phyloP scores from a whole-genome alignment of 1,140 invertebrate species.

The Mactra quadrangularis region DNA sequence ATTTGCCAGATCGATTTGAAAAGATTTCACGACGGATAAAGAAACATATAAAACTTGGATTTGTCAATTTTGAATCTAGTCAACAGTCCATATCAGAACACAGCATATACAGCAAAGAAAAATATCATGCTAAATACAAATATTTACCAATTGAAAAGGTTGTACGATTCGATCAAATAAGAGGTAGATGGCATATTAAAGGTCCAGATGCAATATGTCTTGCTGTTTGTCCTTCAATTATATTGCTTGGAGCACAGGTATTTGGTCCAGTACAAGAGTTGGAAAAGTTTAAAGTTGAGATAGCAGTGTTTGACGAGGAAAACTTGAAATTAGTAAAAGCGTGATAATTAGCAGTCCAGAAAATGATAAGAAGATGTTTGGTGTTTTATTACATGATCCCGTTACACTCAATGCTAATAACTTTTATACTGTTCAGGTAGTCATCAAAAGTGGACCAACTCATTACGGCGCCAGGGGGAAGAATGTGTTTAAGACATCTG shows the following conservation, averaged over 20 bases:
- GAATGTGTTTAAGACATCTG: neutral
- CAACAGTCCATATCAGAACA: neutral
- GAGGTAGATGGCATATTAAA: conserved; percentile 2
- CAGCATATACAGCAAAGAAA: too few species aligned
- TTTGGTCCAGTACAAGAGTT: conserved; percentile 6
- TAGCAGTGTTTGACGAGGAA: conserved; percentile 29
- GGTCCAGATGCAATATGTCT: conserved; percentile 52
- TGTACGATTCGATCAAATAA: conserved; percentile 12
- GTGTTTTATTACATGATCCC: conserved; percentile 5
- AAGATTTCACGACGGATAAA: neutral
- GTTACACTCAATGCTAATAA: neutral
- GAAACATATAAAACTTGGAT: neutral
- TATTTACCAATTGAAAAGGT: conserved; percentile 7
- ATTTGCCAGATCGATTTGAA: conserved; percentile 13
- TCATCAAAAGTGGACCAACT: conserved; percentile 26
- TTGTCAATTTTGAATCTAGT: neutral
- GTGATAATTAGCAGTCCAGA: neutral
- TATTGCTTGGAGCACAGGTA: conserved; percentile 25
- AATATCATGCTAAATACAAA: too few species aligned
- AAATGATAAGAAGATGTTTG: neutral
- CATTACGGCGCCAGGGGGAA: conserved; percentile 36
- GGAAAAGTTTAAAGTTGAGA: conserved; percentile 13
- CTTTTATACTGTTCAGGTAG: conserved; percentile 9
- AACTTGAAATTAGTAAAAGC: neutral
- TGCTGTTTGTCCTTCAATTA: conserved; percentile 7